Evolutionary conservation across 2,888 invertebrate species (phyloP), one percentile per base, ranked within the genome.

Genomic region (Acanthoscelides obtectus): DNA sequence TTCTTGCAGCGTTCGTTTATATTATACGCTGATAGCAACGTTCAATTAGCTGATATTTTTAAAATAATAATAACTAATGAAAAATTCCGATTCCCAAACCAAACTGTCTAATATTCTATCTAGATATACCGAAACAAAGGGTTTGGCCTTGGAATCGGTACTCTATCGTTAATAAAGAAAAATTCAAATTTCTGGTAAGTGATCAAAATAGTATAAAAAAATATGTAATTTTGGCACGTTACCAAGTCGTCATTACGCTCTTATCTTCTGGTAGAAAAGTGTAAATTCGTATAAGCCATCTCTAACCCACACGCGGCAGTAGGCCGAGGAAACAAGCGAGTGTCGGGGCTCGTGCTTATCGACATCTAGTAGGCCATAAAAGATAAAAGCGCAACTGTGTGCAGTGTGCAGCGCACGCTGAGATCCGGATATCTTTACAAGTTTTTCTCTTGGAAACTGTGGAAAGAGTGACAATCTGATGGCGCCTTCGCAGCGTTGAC

Each of bases 341-440:
- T 73, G 76, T 74, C 72, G 75, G 73, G 69, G 66, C 69, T 71
- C 45, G 45, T 45, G 72, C 72, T 77, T 77, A 77, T 77, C 76
- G 73, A 72, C 72, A 77, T 76, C 77, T 75, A 76, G 71, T 73
- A 75, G 73, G 75, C 74, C 76, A 76, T 77, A 76, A 77, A n/a
- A 77, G 77, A 77, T 77, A 77, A 77, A 73, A 74, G 74, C 75
- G 75, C 75, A 45, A 45, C 45, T 17, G 45, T 45, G 45, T 45
- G 45, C 45, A 45, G 45, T 45, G 45, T 45, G 12, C 45, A 45
- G 45, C 45, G 45, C 45, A 45, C 17, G 45, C 45, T 45, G 45
- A 45, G 45, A 45, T 45, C 45, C 45, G 45, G 45, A 6, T 45
- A 45, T 45, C 45, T 45, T 45, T 45, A 45, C 45, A 45, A 45